Percentiles rank a stretch among this genome's conserved stretches.
phyloP scores from a whole-genome alignment of 2,888 invertebrate species.

The Pherbina coryleti region DNA sequence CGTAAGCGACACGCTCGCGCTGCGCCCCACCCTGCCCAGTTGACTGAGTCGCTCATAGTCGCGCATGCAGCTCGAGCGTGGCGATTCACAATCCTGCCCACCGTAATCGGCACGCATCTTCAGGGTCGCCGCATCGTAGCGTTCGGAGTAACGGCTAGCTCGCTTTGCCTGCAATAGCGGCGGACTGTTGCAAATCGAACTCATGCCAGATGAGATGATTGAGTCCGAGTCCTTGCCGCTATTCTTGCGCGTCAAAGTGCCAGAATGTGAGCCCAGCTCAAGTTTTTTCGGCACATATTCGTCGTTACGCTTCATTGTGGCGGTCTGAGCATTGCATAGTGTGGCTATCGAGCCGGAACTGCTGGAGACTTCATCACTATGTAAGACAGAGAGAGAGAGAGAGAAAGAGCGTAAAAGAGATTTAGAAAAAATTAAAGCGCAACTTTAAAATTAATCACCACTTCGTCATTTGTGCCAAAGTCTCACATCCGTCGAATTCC shows the following conservation, averaged over 20 bases:
- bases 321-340: slow-evolving; percentile 57
- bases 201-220: slow-evolving; percentile 66
- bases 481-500: slow-evolving; percentile 54
- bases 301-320: slow-evolving; percentile 50
- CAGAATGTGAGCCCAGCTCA: slow-evolving; percentile 42
- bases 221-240: slow-evolving; percentile 64
- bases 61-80: slow-evolving; percentile 57
- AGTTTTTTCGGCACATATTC: slow-evolving; percentile 33
- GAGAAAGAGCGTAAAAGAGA: neutral
- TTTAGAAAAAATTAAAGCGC: neutral
- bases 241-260: slow-evolving; percentile 58
- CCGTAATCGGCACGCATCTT: slow-evolving; percentile 50
- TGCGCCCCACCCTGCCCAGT: slow-evolving; percentile 48
- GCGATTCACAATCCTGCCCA: slow-evolving; percentile 58
- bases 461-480: slow-evolving; percentile 53
- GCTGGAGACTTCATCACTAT: slow-evolving; percentile 60
- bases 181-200: slow-evolving; percentile 62
- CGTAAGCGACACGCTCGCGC: slow-evolving; percentile 61
- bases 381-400: neutral
- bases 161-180: slow-evolving; percentile 60
- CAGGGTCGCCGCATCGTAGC: slow-evolving; percentile 62
- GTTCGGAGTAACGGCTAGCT: slow-evolving; percentile 64
- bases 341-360: slow-evolving; percentile 63
- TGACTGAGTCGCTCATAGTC: slow-evolving; percentile 54
- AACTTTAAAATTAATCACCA: slow-evolving; percentile 52